Conservation (phyloP, 2,888 invertebrate species). For the Resseliella maxima region DNA sequence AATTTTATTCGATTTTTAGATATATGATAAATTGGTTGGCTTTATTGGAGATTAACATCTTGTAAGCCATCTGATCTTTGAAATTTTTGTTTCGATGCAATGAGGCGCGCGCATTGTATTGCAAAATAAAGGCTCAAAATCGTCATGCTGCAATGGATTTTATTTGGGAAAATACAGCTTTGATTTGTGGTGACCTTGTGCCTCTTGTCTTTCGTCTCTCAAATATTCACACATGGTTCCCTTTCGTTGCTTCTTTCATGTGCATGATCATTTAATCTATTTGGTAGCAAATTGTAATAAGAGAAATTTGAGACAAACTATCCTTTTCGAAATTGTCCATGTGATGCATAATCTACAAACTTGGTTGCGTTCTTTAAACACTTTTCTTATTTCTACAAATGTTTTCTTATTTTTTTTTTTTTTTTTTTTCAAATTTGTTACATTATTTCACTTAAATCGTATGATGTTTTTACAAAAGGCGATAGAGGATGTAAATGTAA, state of each 20-base stretch:
- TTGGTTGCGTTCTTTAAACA: not conserved
- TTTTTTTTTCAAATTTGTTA: not conserved
- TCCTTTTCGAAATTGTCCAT: slow-evolving; percentile 39
- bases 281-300: not conserved
- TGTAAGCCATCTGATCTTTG: slow-evolving; percentile 14
- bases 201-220: not conserved
- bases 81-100: not conserved
- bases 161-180: not conserved
- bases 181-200: slow-evolving; percentile 41
- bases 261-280: not conserved
- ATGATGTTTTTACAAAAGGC: not conserved
- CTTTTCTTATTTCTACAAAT: not conserved
- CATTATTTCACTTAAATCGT: slow-evolving; percentile 2
- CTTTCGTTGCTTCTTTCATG: not conserved
- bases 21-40: slow-evolving; percentile 19
- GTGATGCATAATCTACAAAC: not conserved
- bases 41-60: not conserved
- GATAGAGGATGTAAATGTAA: not conserved
- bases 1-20: not conserved
- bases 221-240: not conserved
- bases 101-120: not conserved
- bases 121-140: slow-evolving; percentile 16
- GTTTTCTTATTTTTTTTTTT: not conserved
- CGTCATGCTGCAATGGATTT: not conserved
- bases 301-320: slow-evolving; percentile 37